Percentiles rank a stretch among this genome's conserved stretches.
phyloP scores from a whole-genome alignment of 2,113 vertebrate species.

The Chaetorhynchus papuensis region DNA sequence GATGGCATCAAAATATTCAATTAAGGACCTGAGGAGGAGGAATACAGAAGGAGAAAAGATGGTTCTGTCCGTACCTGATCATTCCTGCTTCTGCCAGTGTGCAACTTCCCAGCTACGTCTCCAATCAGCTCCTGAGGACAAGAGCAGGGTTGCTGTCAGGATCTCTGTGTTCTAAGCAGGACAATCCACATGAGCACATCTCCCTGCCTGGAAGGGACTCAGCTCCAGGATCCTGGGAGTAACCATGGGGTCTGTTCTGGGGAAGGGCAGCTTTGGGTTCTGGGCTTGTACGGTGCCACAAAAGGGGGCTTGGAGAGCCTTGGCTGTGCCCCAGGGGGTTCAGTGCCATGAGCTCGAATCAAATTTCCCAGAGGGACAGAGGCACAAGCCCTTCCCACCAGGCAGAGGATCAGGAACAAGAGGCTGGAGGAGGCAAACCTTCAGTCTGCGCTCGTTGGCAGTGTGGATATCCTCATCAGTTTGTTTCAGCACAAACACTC shows the following conservation, averaged over 20 bases:
- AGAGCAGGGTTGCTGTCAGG: neutral
- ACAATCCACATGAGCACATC: neutral
- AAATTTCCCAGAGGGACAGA: neutral
- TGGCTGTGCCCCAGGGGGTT: neutral
- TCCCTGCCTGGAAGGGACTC: neutral
- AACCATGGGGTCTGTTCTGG: neutral
- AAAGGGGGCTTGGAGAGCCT: neutral
- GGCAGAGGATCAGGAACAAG: neutral
- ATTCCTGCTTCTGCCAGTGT: conserved; percentile 92
- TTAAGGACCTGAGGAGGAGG: neutral
- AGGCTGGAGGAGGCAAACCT: conserved; percentile 65
- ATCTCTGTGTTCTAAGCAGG: neutral
- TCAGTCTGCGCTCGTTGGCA: conserved; percentile 90
- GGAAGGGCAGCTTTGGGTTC: neutral
- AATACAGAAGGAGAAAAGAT: neutral
- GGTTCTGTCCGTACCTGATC: neutral
- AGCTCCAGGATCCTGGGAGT: neutral
- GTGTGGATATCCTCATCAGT: conserved; percentile 95
- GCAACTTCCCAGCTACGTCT: conserved; percentile 87
- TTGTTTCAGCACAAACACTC: conserved; percentile 75
- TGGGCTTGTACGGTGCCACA: neutral
- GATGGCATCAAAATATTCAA: neutral
- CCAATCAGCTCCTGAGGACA: conserved; percentile 87
- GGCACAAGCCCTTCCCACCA: accelerated
- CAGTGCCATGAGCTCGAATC: neutral